These are phyloP conservation scores for Atlantisia rogersi DNA, from an alignment of 2,113 vertebrate species.

Conservation along the genomic window DNA sequence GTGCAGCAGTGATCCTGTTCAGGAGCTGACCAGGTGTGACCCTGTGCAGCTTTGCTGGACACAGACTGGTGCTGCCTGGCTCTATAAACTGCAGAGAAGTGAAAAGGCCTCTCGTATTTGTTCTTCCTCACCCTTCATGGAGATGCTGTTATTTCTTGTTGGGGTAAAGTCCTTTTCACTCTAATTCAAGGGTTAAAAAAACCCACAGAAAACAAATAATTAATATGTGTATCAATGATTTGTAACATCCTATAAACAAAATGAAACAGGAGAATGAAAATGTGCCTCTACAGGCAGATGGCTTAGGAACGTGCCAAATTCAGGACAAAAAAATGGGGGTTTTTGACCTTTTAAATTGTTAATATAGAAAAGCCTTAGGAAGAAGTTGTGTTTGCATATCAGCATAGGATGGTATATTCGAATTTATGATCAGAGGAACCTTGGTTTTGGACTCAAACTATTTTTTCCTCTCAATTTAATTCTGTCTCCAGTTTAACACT, in stretches of 20 bases:
- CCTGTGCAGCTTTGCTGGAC: rapidly evolving
- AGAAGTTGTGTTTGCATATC: not conserved
- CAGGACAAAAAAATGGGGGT: not conserved
- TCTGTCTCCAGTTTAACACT: not conserved
- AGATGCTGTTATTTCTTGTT: not conserved
- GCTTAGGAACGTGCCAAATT: not conserved
- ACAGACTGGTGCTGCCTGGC: not conserved
- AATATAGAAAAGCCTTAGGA: not conserved
- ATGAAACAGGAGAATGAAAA: not conserved
- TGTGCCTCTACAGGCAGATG: not conserved
- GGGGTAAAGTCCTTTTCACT: not conserved
- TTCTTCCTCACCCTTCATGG: not conserved
- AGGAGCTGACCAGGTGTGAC: rapidly evolving
- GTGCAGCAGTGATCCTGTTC: not conserved
- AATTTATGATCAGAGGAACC: not conserved
- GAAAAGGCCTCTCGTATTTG: not conserved
- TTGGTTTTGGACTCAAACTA: not conserved
- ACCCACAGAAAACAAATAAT: not conserved
- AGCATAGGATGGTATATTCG: not conserved
- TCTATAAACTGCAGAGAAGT: not conserved
- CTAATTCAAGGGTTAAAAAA: not conserved
- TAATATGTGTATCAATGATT: not conserved
- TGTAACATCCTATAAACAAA: not conserved
- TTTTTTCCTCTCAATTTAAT: not conserved
- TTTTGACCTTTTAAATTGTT: not conserved